Percentiles rank a stretch among this genome's conserved stretches.
phyloP scores from a whole-genome alignment of 2,888 invertebrate species.

The Ischnura elegans region DNA sequence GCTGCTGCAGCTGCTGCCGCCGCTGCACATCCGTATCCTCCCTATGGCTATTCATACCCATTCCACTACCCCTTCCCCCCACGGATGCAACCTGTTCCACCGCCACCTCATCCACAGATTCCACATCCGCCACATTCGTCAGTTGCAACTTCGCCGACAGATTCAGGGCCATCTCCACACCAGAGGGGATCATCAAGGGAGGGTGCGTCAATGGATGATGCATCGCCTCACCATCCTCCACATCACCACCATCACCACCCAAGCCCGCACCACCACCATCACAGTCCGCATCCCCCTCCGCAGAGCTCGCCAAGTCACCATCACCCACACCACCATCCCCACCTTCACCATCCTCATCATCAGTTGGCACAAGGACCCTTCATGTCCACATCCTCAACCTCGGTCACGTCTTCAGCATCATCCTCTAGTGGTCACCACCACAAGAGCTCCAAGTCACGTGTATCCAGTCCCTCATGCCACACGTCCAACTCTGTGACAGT shows the following conservation, averaged over 20 bases:
- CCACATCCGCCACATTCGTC: conserved; percentile 51
- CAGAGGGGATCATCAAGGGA: conserved; percentile 53
- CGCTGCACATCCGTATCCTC: conserved; percentile 79
- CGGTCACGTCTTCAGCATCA: conserved; percentile 65
- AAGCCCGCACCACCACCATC: conserved; percentile 72
- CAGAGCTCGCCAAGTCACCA: conserved; percentile 80
- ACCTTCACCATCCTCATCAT: conserved; percentile 79
- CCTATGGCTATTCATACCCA: conserved; percentile 77
- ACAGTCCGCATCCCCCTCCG: conserved; percentile 75
- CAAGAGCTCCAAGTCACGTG: conserved; percentile 50
- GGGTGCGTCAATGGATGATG: conserved; percentile 27
- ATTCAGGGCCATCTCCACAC: conserved; percentile 55
- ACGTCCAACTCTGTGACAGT: conserved; percentile 74
- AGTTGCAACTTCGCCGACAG: conserved; percentile 53
- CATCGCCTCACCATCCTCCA: conserved; percentile 72
- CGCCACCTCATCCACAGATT: conserved; percentile 29
- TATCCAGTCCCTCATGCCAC: conserved; percentile 68
- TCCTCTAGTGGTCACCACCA: conserved; percentile 67
- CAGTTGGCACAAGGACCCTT: conserved; percentile 81
- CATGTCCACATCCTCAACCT: conserved; percentile 82
- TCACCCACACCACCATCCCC: conserved; percentile 86
- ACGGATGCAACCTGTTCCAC: conserved; percentile 68
- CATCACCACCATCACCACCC: conserved; percentile 85
- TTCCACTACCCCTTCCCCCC: conserved; percentile 75
- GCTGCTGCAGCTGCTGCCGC: conserved; percentile 75